Conservation (phyloP, 1,140 invertebrate genomes). For the Potamilus streckersoni region DNA sequence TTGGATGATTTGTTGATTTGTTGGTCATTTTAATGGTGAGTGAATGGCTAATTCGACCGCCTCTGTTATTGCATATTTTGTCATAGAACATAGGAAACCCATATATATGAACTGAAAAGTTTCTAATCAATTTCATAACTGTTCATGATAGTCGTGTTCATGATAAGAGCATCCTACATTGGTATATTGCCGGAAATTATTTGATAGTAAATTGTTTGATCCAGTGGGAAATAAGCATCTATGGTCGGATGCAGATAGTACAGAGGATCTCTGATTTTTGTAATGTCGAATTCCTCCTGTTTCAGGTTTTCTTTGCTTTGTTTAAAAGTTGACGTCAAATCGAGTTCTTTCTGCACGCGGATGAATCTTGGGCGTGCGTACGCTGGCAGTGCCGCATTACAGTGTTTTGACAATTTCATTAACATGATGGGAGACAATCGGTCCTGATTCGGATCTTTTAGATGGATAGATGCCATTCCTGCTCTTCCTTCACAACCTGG, state of each 20-base stretch:
- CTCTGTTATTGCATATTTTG: too few relatives aligned
- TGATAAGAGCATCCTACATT: not conserved
- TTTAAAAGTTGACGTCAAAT: slow-evolving; percentile 56
- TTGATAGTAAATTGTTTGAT: not conserved
- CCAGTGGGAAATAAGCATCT: not conserved
- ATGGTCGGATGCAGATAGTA: slow-evolving; percentile 73
- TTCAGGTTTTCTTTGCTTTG: slow-evolving; percentile 73
- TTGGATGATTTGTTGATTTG: too few relatives aligned
- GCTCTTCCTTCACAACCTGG: slow-evolving; percentile 51
- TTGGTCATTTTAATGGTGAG: too few relatives aligned
- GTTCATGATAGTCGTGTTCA: too few relatives aligned
- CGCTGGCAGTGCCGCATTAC: slow-evolving; percentile 74
- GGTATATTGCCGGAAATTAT: not conserved
- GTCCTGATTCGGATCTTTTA: slow-evolving; percentile 11
- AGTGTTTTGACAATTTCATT: slow-evolving; percentile 37
- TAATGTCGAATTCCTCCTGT: slow-evolving; percentile 88
- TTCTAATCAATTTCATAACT: too few relatives aligned
- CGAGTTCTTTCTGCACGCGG: slow-evolving; percentile 71
- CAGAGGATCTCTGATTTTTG: slow-evolving; percentile 80
- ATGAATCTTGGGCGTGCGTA: slow-evolving; percentile 91
- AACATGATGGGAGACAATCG: slow-evolving; percentile 18
- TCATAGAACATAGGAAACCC: too few relatives aligned
- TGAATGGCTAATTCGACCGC: too few relatives aligned
- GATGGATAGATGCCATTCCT: slow-evolving; percentile 48
- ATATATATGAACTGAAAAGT: too few relatives aligned